These are phyloP conservation scores for Drosophila trapezifrons DNA, from an alignment of 1,140 invertebrate genomes.

Conservation along the genomic window DNA sequence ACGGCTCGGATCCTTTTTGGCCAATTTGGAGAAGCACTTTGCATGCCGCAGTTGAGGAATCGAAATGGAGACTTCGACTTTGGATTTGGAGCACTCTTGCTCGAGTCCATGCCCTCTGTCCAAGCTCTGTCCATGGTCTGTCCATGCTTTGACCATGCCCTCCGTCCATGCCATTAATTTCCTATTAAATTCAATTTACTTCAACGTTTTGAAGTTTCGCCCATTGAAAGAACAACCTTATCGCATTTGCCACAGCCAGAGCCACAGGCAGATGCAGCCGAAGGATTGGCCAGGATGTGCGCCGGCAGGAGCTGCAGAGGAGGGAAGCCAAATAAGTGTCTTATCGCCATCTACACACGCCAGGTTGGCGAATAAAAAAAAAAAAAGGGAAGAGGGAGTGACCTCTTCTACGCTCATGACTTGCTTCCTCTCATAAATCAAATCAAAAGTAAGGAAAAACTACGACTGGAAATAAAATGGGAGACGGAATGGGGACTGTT, in stretches of 20 bases:
- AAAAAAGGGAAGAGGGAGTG: constrained; percentile 6
- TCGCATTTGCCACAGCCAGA: constrained; percentile 36
- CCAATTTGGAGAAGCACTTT: constrained; percentile 40
- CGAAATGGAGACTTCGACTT: neutral
- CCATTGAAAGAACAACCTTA: constrained; percentile 29
- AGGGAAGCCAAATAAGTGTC: constrained; percentile 42
- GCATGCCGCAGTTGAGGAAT: constrained; percentile 16
- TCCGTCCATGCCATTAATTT: constrained; percentile 37
- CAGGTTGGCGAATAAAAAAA: constrained; percentile 27
- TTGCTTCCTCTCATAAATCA: constrained; percentile 40
- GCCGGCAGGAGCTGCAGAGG: neutral
- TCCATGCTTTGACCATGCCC: neutral
- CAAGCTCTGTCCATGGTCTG: neutral
- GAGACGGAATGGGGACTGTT: neutral
- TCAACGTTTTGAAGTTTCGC: constrained; percentile 38
- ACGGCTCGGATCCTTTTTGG: constrained; percentile 10
- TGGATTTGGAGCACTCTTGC: constrained; percentile 4
- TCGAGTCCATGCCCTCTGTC: neutral
- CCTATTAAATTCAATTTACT: constrained; percentile 45
- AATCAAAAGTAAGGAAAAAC: constrained; percentile 34
- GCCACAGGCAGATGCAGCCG: constrained; percentile 29
- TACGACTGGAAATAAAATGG: constrained; percentile 19
- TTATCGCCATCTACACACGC: constrained; percentile 64
- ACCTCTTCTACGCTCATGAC: constrained; percentile 31
- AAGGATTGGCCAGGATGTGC: constrained; percentile 26